These are phyloP conservation scores for Alentia gelatinosa DNA, from an alignment of 2,888 invertebrate species.

Conservation along the genomic window DNA sequence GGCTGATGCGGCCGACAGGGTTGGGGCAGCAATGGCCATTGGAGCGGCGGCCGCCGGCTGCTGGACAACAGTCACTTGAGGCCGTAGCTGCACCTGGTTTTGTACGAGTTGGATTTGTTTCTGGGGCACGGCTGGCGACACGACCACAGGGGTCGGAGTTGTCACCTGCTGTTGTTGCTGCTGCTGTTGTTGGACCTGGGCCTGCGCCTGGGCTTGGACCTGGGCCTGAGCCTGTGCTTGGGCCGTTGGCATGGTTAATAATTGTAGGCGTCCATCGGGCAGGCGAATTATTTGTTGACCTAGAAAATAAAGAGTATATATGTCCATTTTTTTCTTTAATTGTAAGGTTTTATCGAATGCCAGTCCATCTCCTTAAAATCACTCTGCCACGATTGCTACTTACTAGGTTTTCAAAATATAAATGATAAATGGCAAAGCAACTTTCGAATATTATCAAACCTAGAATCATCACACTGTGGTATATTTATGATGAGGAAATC, in stretches of 20 bases:
- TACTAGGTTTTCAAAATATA: too few relatives aligned
- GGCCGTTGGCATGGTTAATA: constrained; percentile 83
- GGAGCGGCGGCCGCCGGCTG: constrained; percentile 53
- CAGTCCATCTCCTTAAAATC: too few relatives aligned
- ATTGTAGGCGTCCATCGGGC: constrained; percentile 95
- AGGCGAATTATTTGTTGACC: constrained; percentile 93
- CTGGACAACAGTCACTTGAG: constrained; percentile 1
- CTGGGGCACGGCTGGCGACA: constrained; percentile 28
- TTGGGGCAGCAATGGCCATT: constrained; percentile 57
- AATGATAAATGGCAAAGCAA: too few relatives aligned
- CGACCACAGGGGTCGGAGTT: background rate
- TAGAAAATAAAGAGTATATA: constrained; percentile 62
- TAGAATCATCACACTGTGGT: too few relatives aligned
- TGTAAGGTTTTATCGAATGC: too few relatives aligned
- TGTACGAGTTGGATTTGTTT: constrained; percentile 47
- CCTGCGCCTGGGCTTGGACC: constrained; percentile 61
- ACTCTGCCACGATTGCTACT: too few relatives aligned
- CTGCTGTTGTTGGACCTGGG: constrained; percentile 12
- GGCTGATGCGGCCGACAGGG: constrained; percentile 61
- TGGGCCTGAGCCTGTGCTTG: constrained; percentile 69
- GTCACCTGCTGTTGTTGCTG: constrained; percentile 52
- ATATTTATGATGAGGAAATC: too few relatives aligned
- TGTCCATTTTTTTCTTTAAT: too few relatives aligned
- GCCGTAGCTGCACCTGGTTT: background rate
- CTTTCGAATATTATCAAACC: too few relatives aligned